A percentile compares a stretch with the other conserved stretches of the same genome.
phyloP scores from a whole-genome alignment of 2,113 vertebrate genomes.

The Cinclus cinclus region DNA sequence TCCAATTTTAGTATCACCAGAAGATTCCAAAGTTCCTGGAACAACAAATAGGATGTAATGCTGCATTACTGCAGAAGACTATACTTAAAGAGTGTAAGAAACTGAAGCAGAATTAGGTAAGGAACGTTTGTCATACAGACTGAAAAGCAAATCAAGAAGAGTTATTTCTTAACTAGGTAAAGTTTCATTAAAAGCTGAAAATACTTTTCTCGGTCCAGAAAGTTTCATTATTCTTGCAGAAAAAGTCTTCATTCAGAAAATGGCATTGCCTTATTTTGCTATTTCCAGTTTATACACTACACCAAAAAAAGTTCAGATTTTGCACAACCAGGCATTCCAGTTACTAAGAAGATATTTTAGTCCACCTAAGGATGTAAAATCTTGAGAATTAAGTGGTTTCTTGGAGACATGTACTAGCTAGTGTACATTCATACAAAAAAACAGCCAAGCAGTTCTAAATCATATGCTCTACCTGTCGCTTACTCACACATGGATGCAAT shows the following conservation, averaged over 20 bases:
- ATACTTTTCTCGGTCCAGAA: conserved; percentile 52
- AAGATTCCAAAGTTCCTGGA: conserved; percentile 40
- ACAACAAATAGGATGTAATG: conserved; percentile 44
- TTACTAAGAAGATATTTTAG: background rate
- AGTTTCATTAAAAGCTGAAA: conserved; percentile 55
- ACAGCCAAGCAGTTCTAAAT: background rate
- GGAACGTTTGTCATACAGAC: conserved; percentile 52
- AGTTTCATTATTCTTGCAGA: conserved; percentile 60
- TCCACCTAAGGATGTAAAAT: background rate
- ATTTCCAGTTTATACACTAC: conserved; percentile 17
- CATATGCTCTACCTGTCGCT: background rate
- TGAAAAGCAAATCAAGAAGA: conserved; percentile 61
- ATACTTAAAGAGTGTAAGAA: conserved; percentile 44
- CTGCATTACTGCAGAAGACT: conserved; percentile 7
- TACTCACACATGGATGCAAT: background rate
- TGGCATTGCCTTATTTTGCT: conserved; percentile 38
- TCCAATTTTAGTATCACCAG: background rate
- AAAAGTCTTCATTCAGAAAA: conserved; percentile 61
- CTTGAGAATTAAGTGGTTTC: background rate
- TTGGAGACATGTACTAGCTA: background rate
- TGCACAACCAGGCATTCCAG: background rate
- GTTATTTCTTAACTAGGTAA: conserved; percentile 37
- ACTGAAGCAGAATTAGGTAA: conserved; percentile 54
- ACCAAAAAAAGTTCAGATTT: background rate
- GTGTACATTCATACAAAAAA: background rate